phyloP scores from a whole-genome alignment of 2,113 vertebrate genomes.

The Oncorhynchus clarkii region DNA sequence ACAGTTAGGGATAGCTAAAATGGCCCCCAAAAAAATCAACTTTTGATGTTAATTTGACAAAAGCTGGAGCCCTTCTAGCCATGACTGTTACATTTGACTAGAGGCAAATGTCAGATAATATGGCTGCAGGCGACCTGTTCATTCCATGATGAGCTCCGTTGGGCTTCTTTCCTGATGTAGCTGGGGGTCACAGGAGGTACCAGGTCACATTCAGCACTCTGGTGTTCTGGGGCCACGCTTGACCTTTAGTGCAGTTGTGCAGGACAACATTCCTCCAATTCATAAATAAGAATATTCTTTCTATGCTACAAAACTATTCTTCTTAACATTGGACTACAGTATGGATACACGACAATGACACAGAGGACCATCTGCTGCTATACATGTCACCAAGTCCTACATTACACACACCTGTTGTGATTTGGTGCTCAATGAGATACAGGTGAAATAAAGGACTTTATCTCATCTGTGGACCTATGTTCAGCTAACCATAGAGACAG shows the following conservation, averaged over 20 bases:
- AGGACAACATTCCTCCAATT: not conserved
- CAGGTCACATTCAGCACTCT: slow-evolving; percentile 1
- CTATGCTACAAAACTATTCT: not conserved
- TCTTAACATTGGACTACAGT: not conserved
- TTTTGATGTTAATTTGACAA: too few species aligned
- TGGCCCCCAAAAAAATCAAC: too few species aligned
- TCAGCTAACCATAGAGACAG: not conserved
- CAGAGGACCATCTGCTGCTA: not conserved
- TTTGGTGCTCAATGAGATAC: not conserved
- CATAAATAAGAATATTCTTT: not conserved
- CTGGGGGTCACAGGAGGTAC: slow-evolving; percentile 37
- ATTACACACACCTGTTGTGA: not conserved
- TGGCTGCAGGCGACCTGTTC: slow-evolving; percentile 5
- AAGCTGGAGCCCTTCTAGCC: too few species aligned
- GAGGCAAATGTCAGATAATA: slow-evolving; percentile 27
- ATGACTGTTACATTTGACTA: slow-evolving; percentile 29
- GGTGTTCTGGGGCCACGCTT: not conserved
- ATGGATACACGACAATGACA: too few species aligned
- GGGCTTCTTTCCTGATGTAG: slow-evolving; percentile 4
- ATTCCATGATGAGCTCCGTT: not conserved
- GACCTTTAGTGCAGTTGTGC: slow-evolving; percentile 34
- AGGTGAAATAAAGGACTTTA: too few species aligned
- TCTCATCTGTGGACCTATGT: not conserved
- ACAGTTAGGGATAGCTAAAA: too few species aligned
- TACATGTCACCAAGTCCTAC: not conserved